These are phyloP conservation scores for Spodoptera exigua DNA, from an alignment of 2,888 invertebrate species.

Conservation along the genomic window DNA sequence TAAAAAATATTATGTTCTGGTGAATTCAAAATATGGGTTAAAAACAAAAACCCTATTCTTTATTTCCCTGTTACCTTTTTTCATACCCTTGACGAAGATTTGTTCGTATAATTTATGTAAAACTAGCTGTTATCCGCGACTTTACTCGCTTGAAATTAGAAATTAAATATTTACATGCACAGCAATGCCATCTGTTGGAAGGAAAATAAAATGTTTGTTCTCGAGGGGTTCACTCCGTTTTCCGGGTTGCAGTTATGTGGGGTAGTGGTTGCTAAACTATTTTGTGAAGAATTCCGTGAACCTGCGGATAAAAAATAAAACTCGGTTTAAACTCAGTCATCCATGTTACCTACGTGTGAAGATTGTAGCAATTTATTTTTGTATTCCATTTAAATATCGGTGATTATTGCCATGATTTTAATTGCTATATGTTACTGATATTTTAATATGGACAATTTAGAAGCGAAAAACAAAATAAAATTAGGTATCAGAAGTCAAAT, in stretches of 20 bases:
- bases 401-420: too few relatives aligned
- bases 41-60: constrained; percentile 24
- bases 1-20: too few relatives aligned
- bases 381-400: too few relatives aligned
- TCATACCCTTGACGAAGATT: constrained; percentile 53
- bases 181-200: constrained; percentile 53
- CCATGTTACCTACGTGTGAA: too few relatives aligned
- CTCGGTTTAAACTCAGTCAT: too few relatives aligned
- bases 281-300: background rate
- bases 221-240: constrained; percentile 43
- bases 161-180: constrained; percentile 57
- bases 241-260: constrained; percentile 28
- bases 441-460: too few relatives aligned
- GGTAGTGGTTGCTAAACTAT: constrained; percentile 23
- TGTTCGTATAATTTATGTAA: constrained; percentile 58
- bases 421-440: too few relatives aligned
- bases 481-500: too few relatives aligned
- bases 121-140: constrained; percentile 56
- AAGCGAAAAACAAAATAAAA: too few relatives aligned
- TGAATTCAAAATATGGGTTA: too few relatives aligned
- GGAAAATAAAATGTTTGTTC: constrained; percentile 51
- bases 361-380: too few relatives aligned
- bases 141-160: constrained; percentile 56
- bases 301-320: background rate
- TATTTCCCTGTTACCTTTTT: constrained; percentile 11